Conservation (phyloP, 37 sponge, comb jelly and placozoan genomes). For the Agelas oroides region DNA sequence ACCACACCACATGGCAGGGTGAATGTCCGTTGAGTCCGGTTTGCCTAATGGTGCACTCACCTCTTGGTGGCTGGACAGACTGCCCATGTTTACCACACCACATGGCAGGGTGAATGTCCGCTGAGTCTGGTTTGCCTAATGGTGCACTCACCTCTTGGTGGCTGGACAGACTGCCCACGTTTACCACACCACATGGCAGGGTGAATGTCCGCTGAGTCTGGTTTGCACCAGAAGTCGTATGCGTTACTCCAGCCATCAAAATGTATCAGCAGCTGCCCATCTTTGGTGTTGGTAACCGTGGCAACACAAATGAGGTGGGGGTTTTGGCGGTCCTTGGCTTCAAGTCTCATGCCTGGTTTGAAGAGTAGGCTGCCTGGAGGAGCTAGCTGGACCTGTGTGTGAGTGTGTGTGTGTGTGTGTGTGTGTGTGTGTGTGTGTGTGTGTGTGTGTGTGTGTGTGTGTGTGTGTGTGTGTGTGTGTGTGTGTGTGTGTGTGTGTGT, state of each 20-base stretch:
- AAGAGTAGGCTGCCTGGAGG: constrained; percentile 59
- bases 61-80: constrained; percentile 35
- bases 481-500: neutral
- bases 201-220: constrained; percentile 68
- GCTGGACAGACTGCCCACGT: constrained; percentile 1
- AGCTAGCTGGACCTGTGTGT: constrained; percentile 57
- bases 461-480: neutral
- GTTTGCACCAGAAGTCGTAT: constrained; percentile 80
- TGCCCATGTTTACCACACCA: too few relatives aligned
- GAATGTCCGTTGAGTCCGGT: constrained; percentile 76
- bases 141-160: constrained; percentile 65
- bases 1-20: constrained; percentile 67
- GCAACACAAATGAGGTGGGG: constrained; percentile 79
- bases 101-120: constrained; percentile 76
- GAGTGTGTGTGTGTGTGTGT: neutral
- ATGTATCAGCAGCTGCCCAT: constrained; percentile 66
- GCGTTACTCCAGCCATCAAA: constrained; percentile 87
- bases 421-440: constrained; percentile 4
- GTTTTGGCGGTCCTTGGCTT: constrained; percentile 77
- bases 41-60: too few relatives aligned
- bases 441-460: neutral
- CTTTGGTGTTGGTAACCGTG: constrained; percentile 50
- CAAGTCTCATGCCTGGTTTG: constrained; percentile 62
- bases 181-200: constrained; percentile 66
- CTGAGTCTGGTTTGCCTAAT: too few relatives aligned